A percentile compares a stretch with the other conserved stretches of the same genome.
Evolutionary conservation across 2,888 invertebrate genomes (phyloP).

Genomic region (Melieria omissa): DNA sequence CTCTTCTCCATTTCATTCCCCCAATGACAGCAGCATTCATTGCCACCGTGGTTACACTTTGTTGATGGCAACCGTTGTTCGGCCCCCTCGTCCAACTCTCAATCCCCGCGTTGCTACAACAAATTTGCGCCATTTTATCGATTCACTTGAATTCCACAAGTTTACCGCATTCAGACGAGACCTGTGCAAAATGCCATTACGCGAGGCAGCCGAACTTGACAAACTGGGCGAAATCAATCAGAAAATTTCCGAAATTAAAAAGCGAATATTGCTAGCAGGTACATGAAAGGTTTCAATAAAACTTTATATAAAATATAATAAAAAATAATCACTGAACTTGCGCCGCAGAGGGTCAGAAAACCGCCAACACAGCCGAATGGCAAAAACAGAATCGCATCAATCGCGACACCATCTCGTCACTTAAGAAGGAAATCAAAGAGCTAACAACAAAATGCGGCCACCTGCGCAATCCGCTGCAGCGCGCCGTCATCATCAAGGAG

Average conservation of each 20-base stretch:
- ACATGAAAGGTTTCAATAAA: slow-evolving; percentile 47
- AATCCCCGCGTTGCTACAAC: slow-evolving; percentile 26
- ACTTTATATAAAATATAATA: not conserved
- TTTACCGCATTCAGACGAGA: not conserved
- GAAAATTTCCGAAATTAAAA: slow-evolving; percentile 86
- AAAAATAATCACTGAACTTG: not conserved
- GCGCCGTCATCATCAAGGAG: slow-evolving; percentile 60
- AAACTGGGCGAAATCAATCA: slow-evolving; percentile 70
- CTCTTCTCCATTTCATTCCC: too few relatives aligned
- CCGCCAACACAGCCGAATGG: slow-evolving; percentile 84
- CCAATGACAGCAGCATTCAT: too few relatives aligned
- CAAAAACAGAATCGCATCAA: slow-evolving; percentile 80
- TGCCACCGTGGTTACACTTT: not conserved
- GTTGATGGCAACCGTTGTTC: not conserved
- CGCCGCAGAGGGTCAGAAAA: slow-evolving; percentile 81
- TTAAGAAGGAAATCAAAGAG: slow-evolving; percentile 80
- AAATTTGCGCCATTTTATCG: slow-evolving; percentile 7
- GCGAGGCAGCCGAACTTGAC: slow-evolving; percentile 57
- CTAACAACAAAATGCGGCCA: slow-evolving; percentile 70
- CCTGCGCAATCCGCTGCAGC: slow-evolving; percentile 62
- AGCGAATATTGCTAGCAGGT: slow-evolving; percentile 88
- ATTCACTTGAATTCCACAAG: not conserved
- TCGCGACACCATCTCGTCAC: slow-evolving; percentile 74
- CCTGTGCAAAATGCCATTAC: slow-evolving; percentile 11
- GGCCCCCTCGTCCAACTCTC: not conserved